phyloP scores from a whole-genome alignment of 2,888 invertebrate species.

The Steinernema carpocapsae region DNA sequence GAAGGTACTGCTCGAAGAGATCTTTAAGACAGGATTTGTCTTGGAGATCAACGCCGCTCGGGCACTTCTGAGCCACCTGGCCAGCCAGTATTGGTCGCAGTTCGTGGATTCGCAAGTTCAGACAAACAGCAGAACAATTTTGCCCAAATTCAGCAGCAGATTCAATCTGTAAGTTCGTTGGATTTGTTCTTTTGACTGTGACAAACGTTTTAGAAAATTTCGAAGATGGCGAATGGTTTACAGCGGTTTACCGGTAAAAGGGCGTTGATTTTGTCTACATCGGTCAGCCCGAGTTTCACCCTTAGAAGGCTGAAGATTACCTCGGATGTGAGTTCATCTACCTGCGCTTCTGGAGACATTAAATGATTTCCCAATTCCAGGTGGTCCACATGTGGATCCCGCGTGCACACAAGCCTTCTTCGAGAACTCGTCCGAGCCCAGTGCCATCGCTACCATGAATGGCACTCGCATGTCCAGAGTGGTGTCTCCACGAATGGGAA shows the following conservation, averaged over 20 bases:
- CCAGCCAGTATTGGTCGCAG: slow-evolving; percentile 85
- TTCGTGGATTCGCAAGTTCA: slow-evolving; percentile 79
- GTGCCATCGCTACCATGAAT: slow-evolving; percentile 75
- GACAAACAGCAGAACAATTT: no score
- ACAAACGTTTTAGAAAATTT: slow-evolving; percentile 78
- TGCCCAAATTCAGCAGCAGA: slow-evolving; percentile 47
- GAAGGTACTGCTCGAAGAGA: slow-evolving; percentile 91
- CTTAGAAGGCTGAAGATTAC: not conserved
- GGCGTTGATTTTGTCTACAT: slow-evolving; percentile 68
- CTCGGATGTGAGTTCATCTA: no score
- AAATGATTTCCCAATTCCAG: slow-evolving; percentile 38
- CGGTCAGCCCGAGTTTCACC: slow-evolving; percentile 36
- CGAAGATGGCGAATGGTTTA: slow-evolving; percentile 89
- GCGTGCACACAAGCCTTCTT: slow-evolving; percentile 80
- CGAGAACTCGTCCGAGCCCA: slow-evolving; percentile 74
- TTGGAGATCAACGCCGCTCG: slow-evolving; percentile 43
- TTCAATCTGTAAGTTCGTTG: slow-evolving; percentile 41
- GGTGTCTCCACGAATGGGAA: slow-evolving; percentile 76
- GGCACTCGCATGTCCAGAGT: slow-evolving; percentile 68
- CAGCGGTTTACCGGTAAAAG: slow-evolving; percentile 87
- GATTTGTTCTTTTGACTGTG: not conserved
- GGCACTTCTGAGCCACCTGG: slow-evolving; percentile 75
- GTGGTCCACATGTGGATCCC: slow-evolving; percentile 70
- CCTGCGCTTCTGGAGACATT: slow-evolving; percentile 56
- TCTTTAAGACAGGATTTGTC: slow-evolving; percentile 71